These are phyloP conservation scores for Chymomyza amoena DNA, from an alignment of 2,888 invertebrate species.

Conservation along the genomic window DNA sequence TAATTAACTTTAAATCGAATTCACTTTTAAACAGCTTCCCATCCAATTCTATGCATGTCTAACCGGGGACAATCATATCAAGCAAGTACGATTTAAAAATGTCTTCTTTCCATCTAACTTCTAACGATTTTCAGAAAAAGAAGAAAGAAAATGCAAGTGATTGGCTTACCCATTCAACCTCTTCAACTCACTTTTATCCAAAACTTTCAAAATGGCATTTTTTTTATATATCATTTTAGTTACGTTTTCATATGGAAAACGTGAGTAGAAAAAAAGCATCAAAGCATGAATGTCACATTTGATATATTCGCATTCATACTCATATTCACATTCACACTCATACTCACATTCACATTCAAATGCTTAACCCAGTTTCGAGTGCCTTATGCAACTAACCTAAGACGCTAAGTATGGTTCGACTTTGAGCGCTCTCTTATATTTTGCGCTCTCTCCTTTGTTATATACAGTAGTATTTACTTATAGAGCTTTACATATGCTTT, in stretches of 20 bases:
- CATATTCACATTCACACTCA: constrained; percentile 35
- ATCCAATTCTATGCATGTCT: too few relatives aligned
- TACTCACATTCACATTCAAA: constrained; percentile 36
- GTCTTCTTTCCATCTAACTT: neutral
- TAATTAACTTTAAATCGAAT: too few relatives aligned
- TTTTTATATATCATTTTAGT: neutral
- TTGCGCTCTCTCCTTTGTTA: neutral
- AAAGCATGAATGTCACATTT: constrained; percentile 29
- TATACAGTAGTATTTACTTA: neutral
- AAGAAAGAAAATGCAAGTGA: neutral
- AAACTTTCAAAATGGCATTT: neutral
- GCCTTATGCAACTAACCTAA: neutral
- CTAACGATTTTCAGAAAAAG: neutral
- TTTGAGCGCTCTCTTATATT: neutral
- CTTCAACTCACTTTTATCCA: too few relatives aligned
- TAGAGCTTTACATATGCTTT: neutral
- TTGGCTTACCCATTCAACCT: neutral
- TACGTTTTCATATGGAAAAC: neutral
- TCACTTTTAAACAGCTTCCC: too few relatives aligned
- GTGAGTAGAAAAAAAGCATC: neutral
- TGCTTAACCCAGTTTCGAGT: constrained; percentile 36
- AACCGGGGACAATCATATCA: neutral
- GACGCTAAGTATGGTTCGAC: neutral
- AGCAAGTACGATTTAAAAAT: neutral
- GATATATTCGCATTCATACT: neutral